Evolutionary conservation across 2,888 invertebrate species (phyloP).

Genomic region (Microctonus hyperodae): DNA sequence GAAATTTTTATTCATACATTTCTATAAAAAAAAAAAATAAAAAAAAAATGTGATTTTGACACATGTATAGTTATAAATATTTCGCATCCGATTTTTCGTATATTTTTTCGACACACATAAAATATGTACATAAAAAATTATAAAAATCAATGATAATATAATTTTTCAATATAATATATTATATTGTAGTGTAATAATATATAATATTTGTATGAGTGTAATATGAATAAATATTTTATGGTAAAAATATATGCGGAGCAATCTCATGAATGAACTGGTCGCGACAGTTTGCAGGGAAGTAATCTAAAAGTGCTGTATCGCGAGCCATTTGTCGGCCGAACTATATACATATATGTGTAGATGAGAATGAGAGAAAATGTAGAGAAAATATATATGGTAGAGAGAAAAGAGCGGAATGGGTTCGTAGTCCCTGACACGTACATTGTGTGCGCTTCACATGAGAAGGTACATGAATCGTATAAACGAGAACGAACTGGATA

Average conservation of each 20-base stretch:
- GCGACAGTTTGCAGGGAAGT: not conserved
- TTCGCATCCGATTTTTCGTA: too few species aligned
- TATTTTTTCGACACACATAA: too few species aligned
- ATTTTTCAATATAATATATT: too few species aligned
- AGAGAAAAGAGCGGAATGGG: not conserved
- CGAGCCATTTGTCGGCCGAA: not conserved
- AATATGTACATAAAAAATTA: too few species aligned
- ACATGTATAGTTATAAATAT: too few species aligned
- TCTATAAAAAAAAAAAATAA: too few species aligned
- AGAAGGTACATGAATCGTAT: slow-evolving; percentile 29
- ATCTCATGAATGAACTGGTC: slow-evolving; percentile 1
- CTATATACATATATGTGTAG: too few species aligned
- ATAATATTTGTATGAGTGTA: not conserved
- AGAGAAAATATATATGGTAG: too few species aligned
- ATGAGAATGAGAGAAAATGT: too few species aligned
- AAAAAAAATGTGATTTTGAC: too few species aligned
- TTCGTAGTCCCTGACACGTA: slow-evolving; percentile 14
- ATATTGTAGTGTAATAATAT: not conserved
- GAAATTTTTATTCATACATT: too few species aligned
- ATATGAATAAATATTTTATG: not conserved
- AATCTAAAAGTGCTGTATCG: not conserved
- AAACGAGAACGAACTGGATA: slow-evolving; percentile 27
- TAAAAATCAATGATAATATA: too few species aligned
- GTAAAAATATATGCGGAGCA: not conserved
- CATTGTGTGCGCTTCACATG: slow-evolving; percentile 30